Evolutionary conservation across 2,113 vertebrate species (phyloP).

Genomic region (Gopherus evgoodei): DNA sequence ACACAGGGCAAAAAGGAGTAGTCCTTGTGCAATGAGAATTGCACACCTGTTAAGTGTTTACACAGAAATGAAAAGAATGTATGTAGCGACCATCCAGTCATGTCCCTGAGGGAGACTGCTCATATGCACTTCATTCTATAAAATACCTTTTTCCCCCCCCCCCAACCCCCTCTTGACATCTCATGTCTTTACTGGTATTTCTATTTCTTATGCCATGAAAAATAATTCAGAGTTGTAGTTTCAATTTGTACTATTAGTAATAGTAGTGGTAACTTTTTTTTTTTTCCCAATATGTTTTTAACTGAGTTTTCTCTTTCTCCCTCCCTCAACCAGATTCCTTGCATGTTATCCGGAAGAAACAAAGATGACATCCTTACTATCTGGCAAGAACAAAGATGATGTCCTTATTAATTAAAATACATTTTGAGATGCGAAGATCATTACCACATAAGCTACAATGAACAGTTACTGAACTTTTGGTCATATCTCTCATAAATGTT

Average conservation of each 20-base stretch:
- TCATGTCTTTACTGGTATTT: not conserved
- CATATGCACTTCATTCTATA: not conserved
- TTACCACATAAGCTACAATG: fast-evolving
- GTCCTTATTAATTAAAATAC: not conserved
- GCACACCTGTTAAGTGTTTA: conserved; percentile 16
- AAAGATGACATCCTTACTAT: not conserved
- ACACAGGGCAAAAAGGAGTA: not conserved
- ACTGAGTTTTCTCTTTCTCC: not conserved
- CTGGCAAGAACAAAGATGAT: not conserved
- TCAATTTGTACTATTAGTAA: not conserved
- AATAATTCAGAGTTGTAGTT: not conserved
- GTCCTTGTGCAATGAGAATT: not conserved
- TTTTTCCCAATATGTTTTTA: not conserved
- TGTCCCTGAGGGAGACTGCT: not conserved
- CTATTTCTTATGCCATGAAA: not conserved
- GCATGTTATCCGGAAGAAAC: not conserved
- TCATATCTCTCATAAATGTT: not conserved
- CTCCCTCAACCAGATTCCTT: not conserved
- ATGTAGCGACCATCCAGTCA: not conserved
- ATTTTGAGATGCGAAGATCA: not conserved
- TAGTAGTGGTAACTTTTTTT: fast-evolving
- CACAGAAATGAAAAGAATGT: not conserved
- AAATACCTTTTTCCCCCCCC: not conserved
- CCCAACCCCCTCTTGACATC: not conserved
- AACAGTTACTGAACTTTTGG: not conserved